A percentile compares a stretch with the other conserved stretches of the same genome.
phyloP scores from a whole-genome alignment of 2,888 invertebrate species.

The Morpho achilles region DNA sequence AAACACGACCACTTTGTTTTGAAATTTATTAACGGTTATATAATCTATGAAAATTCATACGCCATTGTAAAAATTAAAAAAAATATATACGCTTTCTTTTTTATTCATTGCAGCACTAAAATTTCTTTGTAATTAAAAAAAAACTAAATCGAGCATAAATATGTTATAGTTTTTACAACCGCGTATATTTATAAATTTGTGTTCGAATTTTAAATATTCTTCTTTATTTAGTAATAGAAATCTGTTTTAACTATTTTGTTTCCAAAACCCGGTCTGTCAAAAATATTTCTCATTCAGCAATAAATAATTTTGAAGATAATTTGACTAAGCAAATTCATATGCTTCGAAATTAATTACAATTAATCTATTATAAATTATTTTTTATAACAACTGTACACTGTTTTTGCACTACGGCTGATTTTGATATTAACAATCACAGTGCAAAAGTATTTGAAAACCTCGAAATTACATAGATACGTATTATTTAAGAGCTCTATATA shows the following conservation, averaged over 20 bases:
- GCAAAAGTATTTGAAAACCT: slow-evolving; percentile 17
- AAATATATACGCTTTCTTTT: not conserved
- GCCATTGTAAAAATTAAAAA: slow-evolving; percentile 14
- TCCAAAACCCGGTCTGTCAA: slow-evolving; percentile 2
- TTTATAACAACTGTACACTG: slow-evolving; percentile 33
- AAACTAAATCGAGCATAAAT: not conserved
- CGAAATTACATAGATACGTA: slow-evolving; percentile 14
- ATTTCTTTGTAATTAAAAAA: not conserved
- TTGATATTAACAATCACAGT: slow-evolving; percentile 21
- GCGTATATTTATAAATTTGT: slow-evolving; percentile 7
- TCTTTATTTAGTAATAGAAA: slow-evolving; percentile 15
- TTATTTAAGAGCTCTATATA: not conserved
- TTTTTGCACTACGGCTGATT: slow-evolving; percentile 10
- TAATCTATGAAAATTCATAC: slow-evolving; percentile 12
- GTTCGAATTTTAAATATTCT: slow-evolving; percentile 9
- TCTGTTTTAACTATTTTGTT: slow-evolving; percentile 15
- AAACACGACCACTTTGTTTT: slow-evolving; percentile 13
- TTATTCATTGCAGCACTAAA: not conserved
- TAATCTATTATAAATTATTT: slow-evolving; percentile 34
- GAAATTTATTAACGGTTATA: slow-evolving; percentile 6
- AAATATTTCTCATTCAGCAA: slow-evolving; percentile 1
- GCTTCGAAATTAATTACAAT: slow-evolving; percentile 19
- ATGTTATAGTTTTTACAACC: slow-evolving; percentile 5
- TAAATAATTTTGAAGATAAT: slow-evolving; percentile 17
- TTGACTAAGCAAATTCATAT: slow-evolving; percentile 21